Conservation (phyloP, 2,797 vertebrate species). For the Platyrinchus mystaceus region DNA sequence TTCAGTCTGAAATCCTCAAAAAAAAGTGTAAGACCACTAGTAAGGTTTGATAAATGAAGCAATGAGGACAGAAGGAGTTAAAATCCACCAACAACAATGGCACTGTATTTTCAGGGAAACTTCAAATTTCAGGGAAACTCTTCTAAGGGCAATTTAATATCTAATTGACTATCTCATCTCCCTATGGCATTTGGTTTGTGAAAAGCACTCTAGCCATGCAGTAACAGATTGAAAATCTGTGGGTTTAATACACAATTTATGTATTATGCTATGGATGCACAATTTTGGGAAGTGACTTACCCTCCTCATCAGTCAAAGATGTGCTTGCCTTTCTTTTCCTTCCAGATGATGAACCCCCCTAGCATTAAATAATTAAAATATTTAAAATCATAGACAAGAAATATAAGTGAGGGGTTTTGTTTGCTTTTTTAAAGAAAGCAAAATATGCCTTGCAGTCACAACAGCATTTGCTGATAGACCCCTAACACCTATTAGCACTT, state of each 20-base stretch:
- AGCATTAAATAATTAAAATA: constrained; percentile 13
- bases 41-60: neutral
- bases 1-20: neutral
- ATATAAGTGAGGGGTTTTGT: neutral
- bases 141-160: neutral
- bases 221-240: neutral
- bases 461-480: neutral
- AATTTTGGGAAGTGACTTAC: constrained; percentile 30
- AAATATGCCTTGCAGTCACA: neutral
- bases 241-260: neutral
- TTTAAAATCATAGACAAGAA: neutral
- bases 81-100: neutral
- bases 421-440: neutral
- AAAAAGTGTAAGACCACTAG: neutral
- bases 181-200: neutral
- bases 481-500: neutral
- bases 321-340: constrained; percentile 86
- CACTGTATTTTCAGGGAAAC: neutral
- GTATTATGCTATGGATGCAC: rapidly evolving
- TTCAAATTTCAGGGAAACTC: neutral
- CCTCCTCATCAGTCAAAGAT: constrained; percentile 79
- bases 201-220: neutral
- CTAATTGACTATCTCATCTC: neutral
- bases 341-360: constrained; percentile 72
- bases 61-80: neutral